These are phyloP conservation scores for Phataginus tetradactyla DNA, from an alignment of 2,797 vertebrate species.

Conservation along the genomic window DNA sequence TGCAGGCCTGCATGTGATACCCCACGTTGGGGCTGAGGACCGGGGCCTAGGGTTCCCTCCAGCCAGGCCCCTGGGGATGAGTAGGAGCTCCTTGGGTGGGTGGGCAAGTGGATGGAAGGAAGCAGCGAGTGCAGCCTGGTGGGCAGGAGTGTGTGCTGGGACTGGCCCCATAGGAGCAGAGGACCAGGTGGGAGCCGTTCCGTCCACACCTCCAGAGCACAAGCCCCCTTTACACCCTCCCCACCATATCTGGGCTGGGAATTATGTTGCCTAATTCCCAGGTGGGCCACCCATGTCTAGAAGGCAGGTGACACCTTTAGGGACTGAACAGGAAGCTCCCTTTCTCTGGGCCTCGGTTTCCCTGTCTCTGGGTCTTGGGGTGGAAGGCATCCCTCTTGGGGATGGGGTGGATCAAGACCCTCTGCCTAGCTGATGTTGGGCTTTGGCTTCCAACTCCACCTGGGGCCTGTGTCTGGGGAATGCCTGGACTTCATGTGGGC, in stretches of 20 bases:
- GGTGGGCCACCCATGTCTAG: no score
- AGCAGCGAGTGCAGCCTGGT: neutral
- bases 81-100: neutral
- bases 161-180: neutral
- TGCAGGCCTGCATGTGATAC: no score
- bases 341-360: neutral
- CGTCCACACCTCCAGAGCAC: fast-evolving
- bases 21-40: neutral
- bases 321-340: neutral
- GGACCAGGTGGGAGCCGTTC: neutral
- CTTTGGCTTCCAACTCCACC: neutral
- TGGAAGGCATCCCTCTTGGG: neutral
- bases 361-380: neutral
- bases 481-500: neutral
- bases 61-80: neutral
- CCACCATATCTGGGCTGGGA: fast-evolving
- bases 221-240: neutral
- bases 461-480: neutral
- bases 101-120: neutral
- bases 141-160: neutral
- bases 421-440: neutral
- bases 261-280: neutral
- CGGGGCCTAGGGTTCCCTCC: neutral
- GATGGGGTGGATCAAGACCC: neutral
- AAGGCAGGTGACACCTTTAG: neutral